Conservation (phyloP, 2,888 invertebrate species). For the Panzeria rudis region DNA sequence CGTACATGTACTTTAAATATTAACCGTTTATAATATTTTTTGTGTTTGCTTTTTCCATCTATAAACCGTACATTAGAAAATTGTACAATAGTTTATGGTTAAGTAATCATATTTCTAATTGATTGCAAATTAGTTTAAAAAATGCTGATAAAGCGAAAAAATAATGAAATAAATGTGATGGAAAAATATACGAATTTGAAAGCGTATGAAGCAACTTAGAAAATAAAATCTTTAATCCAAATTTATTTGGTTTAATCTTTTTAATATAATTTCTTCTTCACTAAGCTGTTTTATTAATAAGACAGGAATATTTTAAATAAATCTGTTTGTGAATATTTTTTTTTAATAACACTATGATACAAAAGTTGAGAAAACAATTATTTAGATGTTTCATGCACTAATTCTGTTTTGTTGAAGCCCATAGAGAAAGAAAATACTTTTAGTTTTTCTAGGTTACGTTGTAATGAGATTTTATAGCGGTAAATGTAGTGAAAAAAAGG, state of each 20-base stretch:
- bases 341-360: too few species aligned
- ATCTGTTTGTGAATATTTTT: too few species aligned
- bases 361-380: too few species aligned
- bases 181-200: not conserved
- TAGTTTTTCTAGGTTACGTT: too few species aligned
- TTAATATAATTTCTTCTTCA: not conserved
- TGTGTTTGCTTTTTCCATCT: not conserved
- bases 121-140: not conserved
- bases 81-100: constrained; percentile 9
- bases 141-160: not conserved
- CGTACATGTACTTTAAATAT: too few species aligned
- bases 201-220: not conserved
- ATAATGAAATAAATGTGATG: not conserved
- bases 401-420: too few species aligned
- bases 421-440: too few species aligned
- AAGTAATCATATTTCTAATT: not conserved
- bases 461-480: too few species aligned
- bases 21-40: not conserved
- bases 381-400: too few species aligned
- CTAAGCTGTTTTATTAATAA: not conserved
- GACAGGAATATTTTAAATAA: too few species aligned
- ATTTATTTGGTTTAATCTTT: not conserved
- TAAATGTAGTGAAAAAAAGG: too few species aligned
- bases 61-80: constrained; percentile 17
- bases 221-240: not conserved